Percentiles rank a stretch among this genome's conserved stretches.
These are phyloP conservation scores for Carassius carassius DNA, from an alignment of 2,113 vertebrate species.

Conservation along the genomic window DNA sequence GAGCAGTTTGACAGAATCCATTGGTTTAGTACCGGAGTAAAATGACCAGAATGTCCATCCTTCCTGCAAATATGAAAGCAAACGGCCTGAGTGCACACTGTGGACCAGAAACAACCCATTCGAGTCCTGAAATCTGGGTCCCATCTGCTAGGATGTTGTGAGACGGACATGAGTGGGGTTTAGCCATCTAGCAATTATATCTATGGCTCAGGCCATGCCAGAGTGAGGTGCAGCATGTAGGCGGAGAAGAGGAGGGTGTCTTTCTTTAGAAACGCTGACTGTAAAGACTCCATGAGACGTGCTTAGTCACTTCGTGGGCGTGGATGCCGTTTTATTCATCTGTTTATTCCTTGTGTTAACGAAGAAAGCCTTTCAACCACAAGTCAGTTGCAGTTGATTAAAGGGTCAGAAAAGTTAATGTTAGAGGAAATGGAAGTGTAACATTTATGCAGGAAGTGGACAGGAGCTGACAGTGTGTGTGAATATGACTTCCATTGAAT, in stretches of 20 bases:
- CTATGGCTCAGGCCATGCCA: constrained; percentile 44
- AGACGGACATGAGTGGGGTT: constrained; percentile 45
- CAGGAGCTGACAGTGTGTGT: constrained; percentile 34
- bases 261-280: constrained; percentile 40
- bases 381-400: neutral
- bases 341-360: neutral
- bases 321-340: constrained; percentile 18
- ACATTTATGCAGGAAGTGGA: constrained; percentile 30
- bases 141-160: constrained; percentile 47
- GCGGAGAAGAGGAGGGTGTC: constrained; percentile 12
- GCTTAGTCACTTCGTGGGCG: constrained; percentile 30
- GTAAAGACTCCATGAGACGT: neutral
- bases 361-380: neutral
- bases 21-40: neutral
- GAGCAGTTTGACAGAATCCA: neutral
- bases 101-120: neutral
- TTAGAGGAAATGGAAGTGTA: constrained; percentile 18
- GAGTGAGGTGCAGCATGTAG: constrained; percentile 40
- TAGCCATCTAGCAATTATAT: constrained; percentile 53
- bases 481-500: constrained; percentile 52
- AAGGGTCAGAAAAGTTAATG: neutral
- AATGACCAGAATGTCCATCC: neutral
- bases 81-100: neutral
- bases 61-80: neutral
- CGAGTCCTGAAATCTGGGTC: constrained; percentile 24